Conservation (phyloP, 2,797 vertebrate species). For the Lagodon rhomboides region DNA sequence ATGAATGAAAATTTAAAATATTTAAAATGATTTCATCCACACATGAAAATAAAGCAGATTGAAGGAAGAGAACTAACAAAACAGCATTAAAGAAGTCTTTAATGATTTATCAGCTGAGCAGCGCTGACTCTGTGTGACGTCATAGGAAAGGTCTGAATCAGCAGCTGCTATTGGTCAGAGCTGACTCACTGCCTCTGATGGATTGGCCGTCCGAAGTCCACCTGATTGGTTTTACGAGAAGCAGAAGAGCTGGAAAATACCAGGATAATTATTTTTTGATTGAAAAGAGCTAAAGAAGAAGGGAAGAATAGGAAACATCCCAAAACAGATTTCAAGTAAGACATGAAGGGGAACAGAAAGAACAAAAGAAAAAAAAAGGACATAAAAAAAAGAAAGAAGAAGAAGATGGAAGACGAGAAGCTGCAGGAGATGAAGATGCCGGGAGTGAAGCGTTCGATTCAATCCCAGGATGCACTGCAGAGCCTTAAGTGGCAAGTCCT, state of each 20-base stretch:
- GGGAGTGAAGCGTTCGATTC: background rate
- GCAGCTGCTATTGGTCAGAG: constrained; percentile 19
- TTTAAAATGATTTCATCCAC: background rate
- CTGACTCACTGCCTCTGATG: constrained; percentile 24
- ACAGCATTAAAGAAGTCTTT: background rate
- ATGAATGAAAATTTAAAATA: too few species aligned
- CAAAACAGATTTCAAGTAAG: too few species aligned
- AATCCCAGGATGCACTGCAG: constrained; percentile 54
- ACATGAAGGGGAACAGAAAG: background rate
- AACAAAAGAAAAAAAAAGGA: background rate
- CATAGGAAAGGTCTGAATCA: constrained; percentile 21
- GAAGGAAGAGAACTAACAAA: background rate
- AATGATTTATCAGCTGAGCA: constrained; percentile 3
- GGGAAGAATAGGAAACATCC: too few species aligned
- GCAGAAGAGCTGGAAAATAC: background rate
- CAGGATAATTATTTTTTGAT: background rate
- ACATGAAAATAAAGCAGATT: background rate
- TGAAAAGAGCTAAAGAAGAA: too few species aligned
- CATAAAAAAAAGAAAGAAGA: background rate
- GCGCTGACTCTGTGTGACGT: background rate
- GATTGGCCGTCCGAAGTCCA: background rate
- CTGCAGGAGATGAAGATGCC: background rate
- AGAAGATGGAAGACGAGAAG: background rate
- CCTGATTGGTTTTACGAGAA: constrained; percentile 33
- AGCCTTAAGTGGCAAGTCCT: constrained; percentile 23